These are phyloP conservation scores for Linepithema humile DNA, from an alignment of 1,140 invertebrate species.

Conservation along the genomic window DNA sequence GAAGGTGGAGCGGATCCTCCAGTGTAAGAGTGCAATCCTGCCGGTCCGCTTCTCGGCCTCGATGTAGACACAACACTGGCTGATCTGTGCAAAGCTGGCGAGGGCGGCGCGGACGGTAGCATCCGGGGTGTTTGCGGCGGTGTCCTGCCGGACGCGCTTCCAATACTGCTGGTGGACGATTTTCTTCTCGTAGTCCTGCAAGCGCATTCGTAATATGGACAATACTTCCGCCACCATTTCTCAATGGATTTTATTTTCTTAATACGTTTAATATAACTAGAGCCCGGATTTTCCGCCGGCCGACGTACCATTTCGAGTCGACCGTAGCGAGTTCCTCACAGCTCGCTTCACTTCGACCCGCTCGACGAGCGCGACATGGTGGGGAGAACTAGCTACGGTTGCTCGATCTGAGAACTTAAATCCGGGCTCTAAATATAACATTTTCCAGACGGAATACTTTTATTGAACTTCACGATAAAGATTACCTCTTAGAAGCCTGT, in stretches of 20 bases:
- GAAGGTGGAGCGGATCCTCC: slow-evolving; percentile 83
- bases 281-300: too few species aligned
- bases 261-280: too few species aligned
- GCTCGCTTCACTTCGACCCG: too few species aligned
- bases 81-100: slow-evolving; percentile 82
- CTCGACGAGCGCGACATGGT: too few species aligned
- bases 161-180: slow-evolving; percentile 83
- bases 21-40: slow-evolving; percentile 90
- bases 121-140: slow-evolving; percentile 85
- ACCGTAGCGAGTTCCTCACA: too few species aligned
- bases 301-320: too few species aligned
- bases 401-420: too few species aligned
- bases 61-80: slow-evolving; percentile 85
- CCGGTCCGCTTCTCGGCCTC: slow-evolving; percentile 89
- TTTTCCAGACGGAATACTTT: background rate
- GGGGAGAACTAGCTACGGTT: too few species aligned
- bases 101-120: slow-evolving; percentile 82
- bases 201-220: background rate
- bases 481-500: slow-evolving; percentile 84
- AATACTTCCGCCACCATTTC: too few species aligned
- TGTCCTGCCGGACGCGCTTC: slow-evolving; percentile 84
- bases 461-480: too few species aligned
- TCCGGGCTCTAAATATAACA: background rate
- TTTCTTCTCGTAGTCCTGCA: slow-evolving; percentile 84
- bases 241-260: too few species aligned